These are phyloP conservation scores for Choreutis nemorana DNA, from an alignment of 2,888 invertebrate species.

Conservation along the genomic window DNA sequence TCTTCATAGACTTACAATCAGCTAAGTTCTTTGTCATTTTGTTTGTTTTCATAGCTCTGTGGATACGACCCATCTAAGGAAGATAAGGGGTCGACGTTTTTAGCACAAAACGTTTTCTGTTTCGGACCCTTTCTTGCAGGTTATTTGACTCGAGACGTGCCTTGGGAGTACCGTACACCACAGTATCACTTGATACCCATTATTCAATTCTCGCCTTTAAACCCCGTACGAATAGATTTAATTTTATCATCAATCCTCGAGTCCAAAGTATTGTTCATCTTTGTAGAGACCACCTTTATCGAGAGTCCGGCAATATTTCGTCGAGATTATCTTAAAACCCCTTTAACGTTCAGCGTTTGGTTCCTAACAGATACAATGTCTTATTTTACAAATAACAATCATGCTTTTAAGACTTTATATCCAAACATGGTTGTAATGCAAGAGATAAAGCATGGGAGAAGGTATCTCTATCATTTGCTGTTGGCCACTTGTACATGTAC, in stretches of 20 bases:
- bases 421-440: slow-evolving; percentile 23
- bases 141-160: slow-evolving; percentile 56
- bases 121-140: slow-evolving; percentile 52
- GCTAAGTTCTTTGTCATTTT: slow-evolving; percentile 7
- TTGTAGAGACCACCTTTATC: slow-evolving; percentile 48
- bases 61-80: slow-evolving; percentile 44
- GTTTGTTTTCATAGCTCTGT: slow-evolving; percentile 38
- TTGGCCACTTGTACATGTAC: no score
- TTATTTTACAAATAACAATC: slow-evolving; percentile 51
- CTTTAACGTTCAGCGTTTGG: slow-evolving; percentile 39
- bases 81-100: slow-evolving; percentile 64
- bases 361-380: slow-evolving; percentile 43
- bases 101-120: slow-evolving; percentile 64
- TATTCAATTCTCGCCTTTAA: no score
- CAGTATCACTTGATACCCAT: no score
- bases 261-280: no score
- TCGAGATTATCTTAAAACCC: slow-evolving; percentile 50
- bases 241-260: no score
- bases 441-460: no score
- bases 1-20: background rate
- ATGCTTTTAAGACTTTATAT: slow-evolving; percentile 29
- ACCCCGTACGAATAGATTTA: no score
- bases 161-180: slow-evolving; percentile 45
- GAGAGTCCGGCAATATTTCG: slow-evolving; percentile 43
- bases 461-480: no score